These are phyloP conservation scores for Rhinolophus ferrumequinum DNA, from an alignment of 2,113 vertebrate genomes.

Conservation along the genomic window DNA sequence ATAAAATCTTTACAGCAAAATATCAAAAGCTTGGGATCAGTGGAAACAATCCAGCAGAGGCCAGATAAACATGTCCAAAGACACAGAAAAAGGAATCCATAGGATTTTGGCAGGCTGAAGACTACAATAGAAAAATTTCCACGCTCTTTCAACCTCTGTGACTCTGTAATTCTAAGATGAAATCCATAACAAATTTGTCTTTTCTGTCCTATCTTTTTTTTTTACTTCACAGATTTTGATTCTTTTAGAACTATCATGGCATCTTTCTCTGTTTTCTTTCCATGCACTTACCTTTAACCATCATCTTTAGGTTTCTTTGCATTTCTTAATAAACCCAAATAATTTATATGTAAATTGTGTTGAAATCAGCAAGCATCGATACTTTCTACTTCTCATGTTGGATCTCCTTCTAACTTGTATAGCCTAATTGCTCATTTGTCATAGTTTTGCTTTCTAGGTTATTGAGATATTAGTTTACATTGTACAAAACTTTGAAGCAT, in stretches of 20 bases:
- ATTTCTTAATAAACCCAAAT: neutral
- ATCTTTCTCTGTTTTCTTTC: neutral
- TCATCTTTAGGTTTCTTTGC: neutral
- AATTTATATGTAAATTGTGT: neutral
- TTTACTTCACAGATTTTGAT: neutral
- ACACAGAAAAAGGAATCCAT: neutral
- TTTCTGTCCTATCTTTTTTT: neutral
- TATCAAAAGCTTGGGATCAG: neutral
- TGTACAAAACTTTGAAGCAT: neutral
- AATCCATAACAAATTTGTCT: neutral
- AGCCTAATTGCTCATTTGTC: neutral
- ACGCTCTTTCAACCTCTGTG: neutral
- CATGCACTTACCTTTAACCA: neutral
- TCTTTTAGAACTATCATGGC: neutral
- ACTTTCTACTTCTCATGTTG: neutral
- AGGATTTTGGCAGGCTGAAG: neutral
- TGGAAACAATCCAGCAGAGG: neutral
- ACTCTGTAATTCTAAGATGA: neutral
- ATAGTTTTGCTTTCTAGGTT: neutral
- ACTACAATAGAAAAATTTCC: neutral
- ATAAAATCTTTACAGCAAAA: slow-evolving; percentile 54
- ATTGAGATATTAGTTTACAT: neutral
- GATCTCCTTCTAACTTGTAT: neutral
- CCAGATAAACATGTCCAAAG: neutral
- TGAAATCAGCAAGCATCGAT: neutral